phyloP scores from a whole-genome alignment of 2,888 invertebrate genomes.

The Creontiades dilutus region DNA sequence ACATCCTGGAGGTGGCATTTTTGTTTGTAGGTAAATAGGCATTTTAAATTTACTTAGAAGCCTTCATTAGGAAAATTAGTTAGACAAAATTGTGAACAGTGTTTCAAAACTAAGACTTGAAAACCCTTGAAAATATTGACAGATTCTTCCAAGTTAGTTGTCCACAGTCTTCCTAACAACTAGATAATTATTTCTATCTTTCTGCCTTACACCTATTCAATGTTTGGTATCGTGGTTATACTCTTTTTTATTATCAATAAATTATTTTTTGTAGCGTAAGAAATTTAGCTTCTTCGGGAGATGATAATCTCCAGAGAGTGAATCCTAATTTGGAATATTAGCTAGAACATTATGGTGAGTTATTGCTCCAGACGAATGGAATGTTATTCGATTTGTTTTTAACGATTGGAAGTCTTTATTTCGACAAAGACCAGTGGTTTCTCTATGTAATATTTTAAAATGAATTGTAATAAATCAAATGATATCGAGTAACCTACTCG shows the following conservation, averaged over 20 bases:
- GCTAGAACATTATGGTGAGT: constrained; percentile 30
- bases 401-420: not conserved
- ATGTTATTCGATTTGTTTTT: not conserved
- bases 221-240: not conserved
- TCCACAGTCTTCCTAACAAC: not conserved
- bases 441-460: not conserved
- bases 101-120: not conserved
- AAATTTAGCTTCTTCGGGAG: constrained; percentile 58
- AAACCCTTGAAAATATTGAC: not conserved
- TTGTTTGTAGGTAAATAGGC: too few species aligned
- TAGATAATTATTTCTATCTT: not conserved
- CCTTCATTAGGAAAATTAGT: too few species aligned
- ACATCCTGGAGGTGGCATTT: too few species aligned
- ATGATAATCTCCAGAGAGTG: constrained; percentile 23
- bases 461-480: too few species aligned
- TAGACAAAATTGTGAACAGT: not conserved
- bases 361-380: not conserved
- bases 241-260: too few species aligned
- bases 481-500: too few species aligned
- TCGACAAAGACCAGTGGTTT: not conserved
- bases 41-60: too few species aligned
- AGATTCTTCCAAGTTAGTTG: not conserved
- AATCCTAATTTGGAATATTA: not conserved
- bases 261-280: constrained; percentile 57
- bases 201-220: not conserved